These are phyloP conservation scores for Otus scops DNA, from an alignment of 2,797 vertebrate genomes.

Conservation along the genomic window DNA sequence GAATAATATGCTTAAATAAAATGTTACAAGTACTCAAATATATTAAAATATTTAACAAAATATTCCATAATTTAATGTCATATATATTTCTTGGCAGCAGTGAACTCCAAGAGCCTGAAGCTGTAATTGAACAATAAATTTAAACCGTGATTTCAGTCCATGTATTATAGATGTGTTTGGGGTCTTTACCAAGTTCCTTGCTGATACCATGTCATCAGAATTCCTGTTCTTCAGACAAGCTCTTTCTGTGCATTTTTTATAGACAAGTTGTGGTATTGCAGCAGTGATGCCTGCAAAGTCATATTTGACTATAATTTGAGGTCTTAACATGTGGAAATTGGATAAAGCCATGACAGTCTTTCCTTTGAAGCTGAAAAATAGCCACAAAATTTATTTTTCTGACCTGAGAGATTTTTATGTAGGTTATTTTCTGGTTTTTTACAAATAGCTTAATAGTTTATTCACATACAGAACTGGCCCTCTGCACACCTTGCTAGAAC, in stretches of 20 bases:
- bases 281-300: neutral
- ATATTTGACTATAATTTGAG: conserved; percentile 19
- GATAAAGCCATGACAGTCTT: neutral
- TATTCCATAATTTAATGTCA: conserved; percentile 65
- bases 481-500: neutral
- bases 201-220: conserved; percentile 20
- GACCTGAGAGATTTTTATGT: neutral
- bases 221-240: neutral
- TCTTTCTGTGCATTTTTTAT: neutral
- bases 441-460: neutral
- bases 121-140: conserved; percentile 68
- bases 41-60: conserved; percentile 67
- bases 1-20: conserved; percentile 63
- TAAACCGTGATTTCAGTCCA: conserved; percentile 35
- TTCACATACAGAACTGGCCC: neutral
- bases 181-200: conserved; percentile 20
- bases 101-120: conserved; percentile 37
- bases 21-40: conserved; percentile 44
- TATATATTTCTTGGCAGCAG: conserved; percentile 61
- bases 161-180: conserved; percentile 59
- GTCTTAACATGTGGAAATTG: neutral
- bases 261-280: neutral
- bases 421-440: neutral
- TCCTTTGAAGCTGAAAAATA: conserved; percentile 35
- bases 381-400: conserved; percentile 10